Base-by-base conservation (phyloP, 2,797 vertebrate genomes). In the Hyperoplus immaculatus region DNA sequence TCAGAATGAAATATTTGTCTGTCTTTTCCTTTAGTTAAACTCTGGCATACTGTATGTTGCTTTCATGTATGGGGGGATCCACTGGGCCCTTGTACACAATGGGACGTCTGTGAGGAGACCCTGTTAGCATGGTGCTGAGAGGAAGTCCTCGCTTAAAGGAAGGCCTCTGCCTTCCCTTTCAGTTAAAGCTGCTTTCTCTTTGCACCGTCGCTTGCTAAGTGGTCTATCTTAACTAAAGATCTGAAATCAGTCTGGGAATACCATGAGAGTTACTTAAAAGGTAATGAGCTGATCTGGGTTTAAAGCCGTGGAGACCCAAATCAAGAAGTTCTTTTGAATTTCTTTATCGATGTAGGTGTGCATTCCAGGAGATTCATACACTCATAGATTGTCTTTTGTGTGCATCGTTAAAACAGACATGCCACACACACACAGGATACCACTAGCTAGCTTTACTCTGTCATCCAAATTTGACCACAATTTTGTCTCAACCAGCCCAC, bases 41-140 rank as follows among this genome's bases (percentile, higher is more conserved):
- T 88, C 69, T 89, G 90, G 89, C 89, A 89, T 93, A 29, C 29
- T 29, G 29, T 29, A 89, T 90, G 90, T 91, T 89, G 79, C 94
- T 95, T 95, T 95, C 93, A 95, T 94, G 92, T 95, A 82, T 87
- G 83, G 83, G 81, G 89, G 82, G 85, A 89, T 94, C 89, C 72
- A 78, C 60, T 3, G 91, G 90, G 89, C 86, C 88, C 87, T 74
- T 57, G 79, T 68, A 83, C 92, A 96, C 95, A 96, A 96, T 95
- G 94, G 88, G 84, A 81, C 88, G 93, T 94, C 94, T 96, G 94
- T 96, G 82, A 93, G 80, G 75, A 92, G 92, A 85, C 87, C 77
- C 88, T 92, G 89, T 93, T 93, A 93, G 92, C 89, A 88, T 83
- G 87, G 90, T 81, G 82, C 87, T 85, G 88, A 91, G 89, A 95